phyloP scores from a whole-genome alignment of 2,113 vertebrate genomes.

The Prunella himalayana region DNA sequence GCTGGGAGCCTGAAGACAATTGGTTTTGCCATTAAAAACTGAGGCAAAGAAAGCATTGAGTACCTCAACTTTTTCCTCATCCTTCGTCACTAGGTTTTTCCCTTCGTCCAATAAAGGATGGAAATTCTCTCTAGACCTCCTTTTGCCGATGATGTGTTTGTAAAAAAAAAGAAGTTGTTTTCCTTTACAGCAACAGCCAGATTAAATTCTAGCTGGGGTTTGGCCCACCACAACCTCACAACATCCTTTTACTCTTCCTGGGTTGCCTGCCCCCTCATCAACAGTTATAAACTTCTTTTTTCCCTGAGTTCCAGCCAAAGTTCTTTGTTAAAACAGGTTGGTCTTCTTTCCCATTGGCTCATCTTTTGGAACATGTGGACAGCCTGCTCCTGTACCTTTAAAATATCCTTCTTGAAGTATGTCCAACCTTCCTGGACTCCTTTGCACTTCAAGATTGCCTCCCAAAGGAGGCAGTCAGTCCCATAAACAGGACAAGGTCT shows the following conservation, averaged over 20 bases:
- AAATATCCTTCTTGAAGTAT: not conserved
- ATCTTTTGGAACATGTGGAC: not conserved
- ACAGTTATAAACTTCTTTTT: not conserved
- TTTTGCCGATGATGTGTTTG: rapidly evolving
- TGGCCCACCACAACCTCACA: not conserved
- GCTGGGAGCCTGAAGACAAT: not conserved
- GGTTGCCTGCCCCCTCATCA: not conserved
- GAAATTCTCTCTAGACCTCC: not conserved
- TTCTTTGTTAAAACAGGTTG: not conserved
- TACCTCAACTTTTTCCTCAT: not conserved
- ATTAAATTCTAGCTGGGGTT: not conserved
- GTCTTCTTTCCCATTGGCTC: not conserved
- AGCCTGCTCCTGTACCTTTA: not conserved
- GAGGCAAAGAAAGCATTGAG: not conserved
- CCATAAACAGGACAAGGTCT: not conserved
- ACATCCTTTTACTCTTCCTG: not conserved
- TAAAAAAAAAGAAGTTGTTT: not conserved
- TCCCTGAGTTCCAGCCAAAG: not conserved
- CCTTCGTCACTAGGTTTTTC: not conserved
- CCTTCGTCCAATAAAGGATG: not conserved
- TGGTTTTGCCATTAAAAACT: not conserved
- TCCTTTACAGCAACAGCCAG: not conserved
- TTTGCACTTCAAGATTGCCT: not conserved
- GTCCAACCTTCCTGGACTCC: not conserved
- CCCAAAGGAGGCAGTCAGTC: not conserved